Evolutionary conservation across 2,888 invertebrate species (phyloP), one percentile per base, ranked within the genome.

Genomic region (Opisthograptis luteolata): DNA sequence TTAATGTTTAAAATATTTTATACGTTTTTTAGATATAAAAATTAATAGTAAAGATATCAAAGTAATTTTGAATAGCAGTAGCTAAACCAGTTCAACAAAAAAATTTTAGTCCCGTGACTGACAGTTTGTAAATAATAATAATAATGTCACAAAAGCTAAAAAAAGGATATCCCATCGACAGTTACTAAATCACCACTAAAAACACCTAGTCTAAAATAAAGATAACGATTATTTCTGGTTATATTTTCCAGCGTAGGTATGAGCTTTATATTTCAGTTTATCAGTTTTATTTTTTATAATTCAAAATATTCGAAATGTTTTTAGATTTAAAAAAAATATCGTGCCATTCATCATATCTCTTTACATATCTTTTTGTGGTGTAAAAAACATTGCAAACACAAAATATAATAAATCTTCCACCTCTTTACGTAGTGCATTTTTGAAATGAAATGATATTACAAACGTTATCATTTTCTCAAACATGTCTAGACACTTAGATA

Each of bases 331-430:
- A 4, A 31, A 63, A 32, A 44, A 62, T 53, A 62, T 65, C 65
- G 79, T 79, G 79, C 79, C 79, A 79, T 79, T 73, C 40, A 58
- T 66, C 64, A 74, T 70, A 75, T 74, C 64, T 73, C 55, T 66
- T 59, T n/a, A 74, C 79, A 81, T 77, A 77, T 76, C 73, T 68
- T 19, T 42, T 47, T 54, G 43, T 59, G 39, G 40, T n/a, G n/a
- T n/a, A n/a, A n/a, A n/a, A n/a, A n/a, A n/a, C n/a, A n/a, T n/a
- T n/a, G n/a, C n/a, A n/a, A n/a, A n/a, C n/a, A n/a, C n/a, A n/a
- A n/a, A n/a, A n/a, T n/a, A n/a, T n/a, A n/a, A n/a, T n/a, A n/a
- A n/a, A 54, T 72, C 72, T 75, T 76, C 68, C 67, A 69, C 65
- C 70, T 46, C 0, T 10, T 51, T 45, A 34, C 30, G 27, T 19